Base-by-base conservation (phyloP, 2,797 vertebrate species). In the Mus minutoides region DNA sequence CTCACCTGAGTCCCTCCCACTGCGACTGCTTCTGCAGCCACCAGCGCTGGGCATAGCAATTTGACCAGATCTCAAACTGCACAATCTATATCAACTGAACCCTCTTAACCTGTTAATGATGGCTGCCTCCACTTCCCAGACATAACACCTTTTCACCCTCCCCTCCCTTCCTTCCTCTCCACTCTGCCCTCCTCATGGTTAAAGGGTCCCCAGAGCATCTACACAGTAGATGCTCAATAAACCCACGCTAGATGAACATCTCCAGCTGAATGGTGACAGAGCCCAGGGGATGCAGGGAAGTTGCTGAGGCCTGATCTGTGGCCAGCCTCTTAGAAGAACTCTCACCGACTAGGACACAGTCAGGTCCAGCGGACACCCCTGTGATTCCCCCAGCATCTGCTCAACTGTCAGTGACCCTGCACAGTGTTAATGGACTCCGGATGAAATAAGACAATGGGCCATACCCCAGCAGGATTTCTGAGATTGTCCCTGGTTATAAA, bases 401-500 rank as follows among this genome's bases (percentile, higher is more conserved):
- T 92, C 95, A 85, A 73, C 95, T 98, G 82, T 98, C 96, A 96
- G 90, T 88, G 97, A 95, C 97, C 97, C 85, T 96, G 92, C 58
- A 96, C 97, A 93, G 92, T 97, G 97, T 97, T 96, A 95, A 83
- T 87, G 82, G 96, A 96, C 95, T 40, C 40, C 40, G 31, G 9
- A 62, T 26, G 24, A 60, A 83, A 29, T 83, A 19, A 83, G 26
- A 37, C 24, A 60, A 60, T 9, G 1, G 79, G 8, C 24, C 37
- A 62, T 5, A 19, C 16, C 98, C 98, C 97, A 86, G 93, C 54
- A 94, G 95, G 96, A 40, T 97, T 97, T 98, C 98, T 98, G 98
- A 97, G 98, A 98, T 97, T 98, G 96, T 97, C 97, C 97, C 94
- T 98, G 98, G 98, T 98, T 98, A 98, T 98, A 98, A 98, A 98